phyloP scores from a whole-genome alignment of 2,797 vertebrate species.

The Micromesistius poutassou region DNA sequence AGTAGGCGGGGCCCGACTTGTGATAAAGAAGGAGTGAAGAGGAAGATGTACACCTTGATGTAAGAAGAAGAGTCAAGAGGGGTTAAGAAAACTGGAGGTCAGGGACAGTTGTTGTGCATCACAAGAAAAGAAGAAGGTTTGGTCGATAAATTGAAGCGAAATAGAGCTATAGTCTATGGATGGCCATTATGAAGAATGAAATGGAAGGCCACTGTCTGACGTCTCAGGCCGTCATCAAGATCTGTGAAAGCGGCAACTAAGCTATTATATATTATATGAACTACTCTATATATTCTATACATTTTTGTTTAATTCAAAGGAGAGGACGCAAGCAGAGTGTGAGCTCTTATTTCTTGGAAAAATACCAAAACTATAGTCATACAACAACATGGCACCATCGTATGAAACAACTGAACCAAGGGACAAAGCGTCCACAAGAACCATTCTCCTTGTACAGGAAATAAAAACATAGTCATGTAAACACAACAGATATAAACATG shows the following conservation, averaged over 20 bases:
- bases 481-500: background rate
- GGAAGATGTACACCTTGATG: background rate
- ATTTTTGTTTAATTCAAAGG: background rate
- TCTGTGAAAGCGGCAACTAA: background rate
- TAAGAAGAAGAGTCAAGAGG: background rate
- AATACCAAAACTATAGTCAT: background rate
- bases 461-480: background rate
- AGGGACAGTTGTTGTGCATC: no score
- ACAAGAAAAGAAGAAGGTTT: background rate
- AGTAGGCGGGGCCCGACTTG: background rate
- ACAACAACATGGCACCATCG: background rate
- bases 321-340: background rate
- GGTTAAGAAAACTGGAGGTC: background rate
- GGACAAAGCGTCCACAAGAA: background rate
- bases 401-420: background rate
- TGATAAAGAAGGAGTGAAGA: background rate
- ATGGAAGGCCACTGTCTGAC: background rate
- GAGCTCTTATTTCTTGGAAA: background rate
- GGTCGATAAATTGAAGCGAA: background rate
- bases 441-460: background rate
- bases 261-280: no score
- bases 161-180: background rate
- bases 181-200: background rate
- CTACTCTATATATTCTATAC: no score
- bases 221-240: background rate